Percentiles rank a stretch among this genome's conserved stretches.
phyloP scores from a whole-genome alignment of 1,140 invertebrate genomes.

The Drosophila rufa region DNA sequence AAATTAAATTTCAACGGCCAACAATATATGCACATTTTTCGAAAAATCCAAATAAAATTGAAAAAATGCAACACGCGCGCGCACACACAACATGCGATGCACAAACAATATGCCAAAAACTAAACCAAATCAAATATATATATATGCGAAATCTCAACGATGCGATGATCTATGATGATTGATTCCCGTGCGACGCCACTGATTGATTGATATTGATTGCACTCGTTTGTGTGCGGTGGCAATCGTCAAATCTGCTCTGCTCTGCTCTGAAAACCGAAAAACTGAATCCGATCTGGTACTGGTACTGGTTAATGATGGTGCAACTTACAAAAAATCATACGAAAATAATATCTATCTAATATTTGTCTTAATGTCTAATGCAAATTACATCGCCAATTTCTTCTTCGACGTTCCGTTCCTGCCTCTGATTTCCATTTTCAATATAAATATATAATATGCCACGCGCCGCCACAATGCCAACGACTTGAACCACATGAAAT shows the following conservation, averaged over 20 bases:
- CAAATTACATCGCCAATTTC: conserved; percentile 65
- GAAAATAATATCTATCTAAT: conserved; percentile 42
- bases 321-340: conserved; percentile 42
- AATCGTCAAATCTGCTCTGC: conserved; percentile 79
- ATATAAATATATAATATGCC: conserved; percentile 40
- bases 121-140: background rate
- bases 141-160: conserved; percentile 47
- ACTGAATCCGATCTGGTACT: conserved; percentile 79
- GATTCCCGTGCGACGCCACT: conserved; percentile 70
- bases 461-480: conserved; percentile 60
- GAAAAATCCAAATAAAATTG: conserved; percentile 35
- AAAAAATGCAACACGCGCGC: conserved; percentile 56
- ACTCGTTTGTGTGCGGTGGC: conserved; percentile 18
- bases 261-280: conserved; percentile 77
- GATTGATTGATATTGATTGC: conserved; percentile 76
- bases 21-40: conserved; percentile 34
- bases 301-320: conserved; percentile 78
- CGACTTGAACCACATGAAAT: conserved; percentile 30
- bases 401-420: conserved; percentile 82
- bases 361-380: conserved; percentile 44
- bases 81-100: conserved; percentile 28
- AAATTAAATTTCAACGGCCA: conserved; percentile 39
- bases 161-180: conserved; percentile 56
- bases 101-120: conserved; percentile 34
- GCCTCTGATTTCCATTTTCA: conserved; percentile 70